Evolutionary conservation across 2,797 vertebrate genomes (phyloP), one percentile per base, ranked within the genome.

Genomic region (Pelochelys cantorii): DNA sequence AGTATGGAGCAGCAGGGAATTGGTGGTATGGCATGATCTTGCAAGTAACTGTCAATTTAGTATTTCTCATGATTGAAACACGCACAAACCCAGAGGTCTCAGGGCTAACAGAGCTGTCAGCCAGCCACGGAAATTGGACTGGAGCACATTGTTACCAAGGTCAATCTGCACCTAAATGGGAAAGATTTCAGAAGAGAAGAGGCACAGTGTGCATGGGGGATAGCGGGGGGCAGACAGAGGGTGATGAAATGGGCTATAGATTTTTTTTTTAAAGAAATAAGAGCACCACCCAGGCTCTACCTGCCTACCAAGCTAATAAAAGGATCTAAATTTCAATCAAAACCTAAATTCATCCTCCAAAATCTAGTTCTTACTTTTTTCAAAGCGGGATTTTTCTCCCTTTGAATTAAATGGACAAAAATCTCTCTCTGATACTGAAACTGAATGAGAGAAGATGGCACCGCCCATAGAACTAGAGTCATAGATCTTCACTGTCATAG

Each of bases 11-110:
- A 95, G 89, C 85, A 31, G 88, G 89, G 92, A 94, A 93, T 31
- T 90, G 78, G 89, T 91, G 91, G 91, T 89, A 48, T 13, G 52
- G 90, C 56, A 89, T 0, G 4, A 94, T 84, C 79, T 60, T 95
- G 53, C 87, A 91, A 92, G 93, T 78, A 71, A 84, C 79, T 54
- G 81, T 84, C 82, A 93, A 17, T 92, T 93, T 88, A 84, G 86
- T 37, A 62, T 91, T 91, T 95, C 29, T 54, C 1, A 0, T 29
- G 83, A 93, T 0, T 90, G 62, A 94, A 94, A 94, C 53, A 60
- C 79, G 55, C 60, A 84, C 53, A 87, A 84, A 80, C 88, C 68
- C 82, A 52, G 77, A 52, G 79, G 59, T 89, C 91, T 80, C 0
- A 0, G 85, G 84, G 62, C 79, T 60, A 82, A 31, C 54, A 79